Percentiles rank a stretch among this genome's conserved stretches.
phyloP scores from a whole-genome alignment of 1,140 invertebrate genomes.

The Dufourea novaeangliae region DNA sequence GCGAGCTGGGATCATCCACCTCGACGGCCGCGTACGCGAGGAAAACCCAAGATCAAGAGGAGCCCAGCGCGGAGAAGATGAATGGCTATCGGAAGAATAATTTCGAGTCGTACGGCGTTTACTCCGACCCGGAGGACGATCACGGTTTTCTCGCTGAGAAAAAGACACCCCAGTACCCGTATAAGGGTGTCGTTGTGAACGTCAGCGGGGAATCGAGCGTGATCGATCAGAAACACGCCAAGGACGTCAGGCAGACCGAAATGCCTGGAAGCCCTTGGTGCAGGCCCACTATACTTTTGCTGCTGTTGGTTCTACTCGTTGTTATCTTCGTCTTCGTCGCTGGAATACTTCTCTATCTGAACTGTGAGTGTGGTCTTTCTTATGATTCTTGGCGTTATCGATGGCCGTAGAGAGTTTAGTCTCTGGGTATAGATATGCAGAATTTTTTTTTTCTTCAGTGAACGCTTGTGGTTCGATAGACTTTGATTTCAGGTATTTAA shows the following conservation, averaged over 20 bases:
- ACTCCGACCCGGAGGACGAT: constrained; percentile 82
- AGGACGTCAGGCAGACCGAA: constrained; percentile 71
- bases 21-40: constrained; percentile 62
- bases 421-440: background rate
- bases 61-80: constrained; percentile 71
- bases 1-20: constrained; percentile 71
- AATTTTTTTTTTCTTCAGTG: too few species aligned
- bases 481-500: too few species aligned
- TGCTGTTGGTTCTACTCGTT: constrained; percentile 82
- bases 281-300: constrained; percentile 81
- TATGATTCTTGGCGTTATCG: background rate
- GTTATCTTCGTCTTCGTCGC: constrained; percentile 83
- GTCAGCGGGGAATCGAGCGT: constrained; percentile 80
- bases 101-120: constrained; percentile 82
- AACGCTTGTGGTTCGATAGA: too few species aligned
- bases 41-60: constrained; percentile 77
- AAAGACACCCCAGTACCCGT: constrained; percentile 78
- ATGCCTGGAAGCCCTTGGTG: constrained; percentile 79
- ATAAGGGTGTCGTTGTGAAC: constrained; percentile 82
- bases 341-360: constrained; percentile 83
- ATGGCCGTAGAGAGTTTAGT: background rate
- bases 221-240: constrained; percentile 76
- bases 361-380: constrained; percentile 83
- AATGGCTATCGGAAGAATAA: constrained; percentile 80
- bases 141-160: constrained; percentile 80